Conservation (phyloP, 2,797 vertebrate genomes). For the Smutsia temminckii region DNA sequence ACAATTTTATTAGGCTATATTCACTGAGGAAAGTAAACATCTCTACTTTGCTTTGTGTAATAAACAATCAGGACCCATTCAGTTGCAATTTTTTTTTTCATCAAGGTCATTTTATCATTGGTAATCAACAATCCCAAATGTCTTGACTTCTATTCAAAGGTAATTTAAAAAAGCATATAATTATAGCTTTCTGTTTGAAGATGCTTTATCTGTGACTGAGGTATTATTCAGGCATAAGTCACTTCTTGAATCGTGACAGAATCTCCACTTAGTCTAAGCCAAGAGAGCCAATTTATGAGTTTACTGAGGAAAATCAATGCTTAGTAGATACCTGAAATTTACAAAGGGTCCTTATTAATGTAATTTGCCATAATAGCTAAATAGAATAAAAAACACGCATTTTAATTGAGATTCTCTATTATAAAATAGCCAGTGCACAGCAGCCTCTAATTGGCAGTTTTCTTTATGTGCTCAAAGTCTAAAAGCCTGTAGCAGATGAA, state of each 20-base stretch:
- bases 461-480: constrained; percentile 11
- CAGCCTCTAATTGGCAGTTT: constrained; percentile 27
- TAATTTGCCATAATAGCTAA: constrained; percentile 42
- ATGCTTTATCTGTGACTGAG: background rate
- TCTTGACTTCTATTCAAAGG: background rate
- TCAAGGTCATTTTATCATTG: background rate
- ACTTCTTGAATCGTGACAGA: background rate
- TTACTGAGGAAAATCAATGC: background rate
- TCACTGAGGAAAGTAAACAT: background rate
- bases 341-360: constrained; percentile 3
- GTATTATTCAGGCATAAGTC: background rate
- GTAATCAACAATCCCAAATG: background rate
- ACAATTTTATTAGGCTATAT: background rate
- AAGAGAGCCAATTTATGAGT: background rate
- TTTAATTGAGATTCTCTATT: constrained; percentile 30
- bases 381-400: constrained; percentile 2
- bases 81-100: background rate
- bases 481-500: constrained; percentile 18
- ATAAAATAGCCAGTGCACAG: background rate
- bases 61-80: background rate
- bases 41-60: background rate
- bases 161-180: background rate
- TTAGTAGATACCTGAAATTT: background rate
- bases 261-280: background rate
- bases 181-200: background rate